phyloP scores from a whole-genome alignment of 2,797 vertebrate species.

The Rhinoraja longicauda region DNA sequence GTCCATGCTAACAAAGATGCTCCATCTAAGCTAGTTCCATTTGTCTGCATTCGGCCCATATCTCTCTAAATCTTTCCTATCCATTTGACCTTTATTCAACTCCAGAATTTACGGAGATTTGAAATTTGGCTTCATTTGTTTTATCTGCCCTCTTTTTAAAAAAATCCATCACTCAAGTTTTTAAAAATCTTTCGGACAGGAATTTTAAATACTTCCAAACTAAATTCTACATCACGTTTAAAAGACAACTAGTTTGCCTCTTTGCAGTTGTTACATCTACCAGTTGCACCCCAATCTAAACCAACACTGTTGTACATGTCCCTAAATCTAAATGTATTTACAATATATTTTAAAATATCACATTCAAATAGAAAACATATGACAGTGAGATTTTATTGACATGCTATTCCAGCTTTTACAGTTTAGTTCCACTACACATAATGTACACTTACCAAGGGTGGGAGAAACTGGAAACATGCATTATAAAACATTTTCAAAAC shows the following conservation, averaged over 20 bases:
- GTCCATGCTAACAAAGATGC: no score
- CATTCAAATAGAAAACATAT: background rate
- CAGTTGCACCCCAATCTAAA: background rate
- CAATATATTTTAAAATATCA: background rate
- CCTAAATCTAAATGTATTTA: background rate
- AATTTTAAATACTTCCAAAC: background rate
- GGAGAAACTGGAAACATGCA: slow-evolving; percentile 23
- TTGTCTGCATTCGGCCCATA: no score
- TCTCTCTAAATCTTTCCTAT: no score
- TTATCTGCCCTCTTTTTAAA: background rate
- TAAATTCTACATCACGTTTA: no score
- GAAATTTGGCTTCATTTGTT: background rate
- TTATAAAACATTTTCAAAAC: slow-evolving; percentile 31
- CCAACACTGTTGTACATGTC: background rate
- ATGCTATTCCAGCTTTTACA: slow-evolving; percentile 15
- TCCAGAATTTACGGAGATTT: background rate
- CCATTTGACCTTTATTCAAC: background rate
- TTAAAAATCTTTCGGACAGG: no score
- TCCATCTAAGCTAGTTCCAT: no score
- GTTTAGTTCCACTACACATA: slow-evolving; percentile 27
- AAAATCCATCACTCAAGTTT: no score
- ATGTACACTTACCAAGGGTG: slow-evolving; percentile 18
- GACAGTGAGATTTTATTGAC: slow-evolving; percentile 28
- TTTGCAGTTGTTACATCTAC: background rate
- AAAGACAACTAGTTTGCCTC: background rate